phyloP scores from a whole-genome alignment of 1,140 invertebrate species.

The Drosophila cardini region DNA sequence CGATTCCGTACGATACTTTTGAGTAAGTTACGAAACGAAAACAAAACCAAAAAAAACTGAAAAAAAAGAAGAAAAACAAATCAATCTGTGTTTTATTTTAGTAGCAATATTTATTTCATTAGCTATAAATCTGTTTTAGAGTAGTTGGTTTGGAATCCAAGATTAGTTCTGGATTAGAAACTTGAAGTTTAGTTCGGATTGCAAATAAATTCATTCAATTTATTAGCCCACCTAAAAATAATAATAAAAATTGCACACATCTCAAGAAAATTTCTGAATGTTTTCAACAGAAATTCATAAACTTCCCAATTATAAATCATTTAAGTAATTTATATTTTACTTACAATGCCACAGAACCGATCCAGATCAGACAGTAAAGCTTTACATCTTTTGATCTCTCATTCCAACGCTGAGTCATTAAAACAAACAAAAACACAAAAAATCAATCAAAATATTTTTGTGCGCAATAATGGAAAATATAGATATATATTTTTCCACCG shows the following conservation, averaged over 20 bases:
- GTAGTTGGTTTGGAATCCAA: too few relatives aligned
- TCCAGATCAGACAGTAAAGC: neutral
- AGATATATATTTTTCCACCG: constrained; percentile 20
- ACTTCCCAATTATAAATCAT: constrained; percentile 3
- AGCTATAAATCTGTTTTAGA: neutral
- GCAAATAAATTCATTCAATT: too few relatives aligned
- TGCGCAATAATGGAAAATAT: constrained; percentile 30
- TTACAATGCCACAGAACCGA: constrained; percentile 25
- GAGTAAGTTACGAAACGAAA: constrained; percentile 44
- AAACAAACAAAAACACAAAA: constrained; percentile 34
- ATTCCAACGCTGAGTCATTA: constrained; percentile 49
- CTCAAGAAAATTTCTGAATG: too few relatives aligned
- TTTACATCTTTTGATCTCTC: constrained; percentile 36
- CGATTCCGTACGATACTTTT: constrained; percentile 60
- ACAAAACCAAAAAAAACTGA: constrained; percentile 32
- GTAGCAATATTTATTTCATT: neutral
- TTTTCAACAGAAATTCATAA: neutral
- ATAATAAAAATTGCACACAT: too few relatives aligned
- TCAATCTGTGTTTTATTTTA: constrained; percentile 37
- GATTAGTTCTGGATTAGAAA: too few relatives aligned
- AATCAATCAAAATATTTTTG: constrained; percentile 31
- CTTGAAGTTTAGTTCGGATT: too few relatives aligned
- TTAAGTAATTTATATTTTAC: neutral
- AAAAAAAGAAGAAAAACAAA: constrained; percentile 40
- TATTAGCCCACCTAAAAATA: too few relatives aligned